Evolutionary conservation across 1,140 invertebrate species (phyloP), one percentile per base, ranked within the genome.

Genomic region (Lucilia cuprina): DNA sequence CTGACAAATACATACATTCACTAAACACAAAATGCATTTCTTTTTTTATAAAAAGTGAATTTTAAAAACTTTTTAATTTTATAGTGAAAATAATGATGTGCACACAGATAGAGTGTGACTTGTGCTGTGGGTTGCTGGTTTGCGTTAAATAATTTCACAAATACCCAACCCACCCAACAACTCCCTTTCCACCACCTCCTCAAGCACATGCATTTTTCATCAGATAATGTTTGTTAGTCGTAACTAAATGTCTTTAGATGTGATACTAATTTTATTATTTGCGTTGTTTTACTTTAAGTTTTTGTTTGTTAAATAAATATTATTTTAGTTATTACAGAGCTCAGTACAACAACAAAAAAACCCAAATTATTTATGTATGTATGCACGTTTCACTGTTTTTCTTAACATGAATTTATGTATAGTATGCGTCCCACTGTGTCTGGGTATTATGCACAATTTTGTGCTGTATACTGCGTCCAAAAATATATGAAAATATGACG

Each of bases 31-130:
- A n/a, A 60, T 60, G 55, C 55, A 60, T 17, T 78, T 41, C 17
- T n/a, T 14, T 78, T 78, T 47, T 47, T 9, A 35, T 41, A 34
- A 41, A 41, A 41, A 78, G 75, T 78, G 75, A 47, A 78, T 78
- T 78, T 78, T 14, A 78, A 78, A 78, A 78, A 19, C 2, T 78
- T 78, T 77, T 78, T 9, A 78, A 9, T 78, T 78, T 78, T 78
- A 19, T 41, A 41, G 75, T 41, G 75, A 41, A 78, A 78, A 78
- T 78, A 41, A 78, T 41, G 75, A 78, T 60, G 55, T 60, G 55
- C 55, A 17, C n/a, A 17, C n/a, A 60, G 13, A 17, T 30, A 30
- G 2, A 60, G 55, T n/a, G 14, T 60, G 13, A 17, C 5, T 60
- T 60, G n/a, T 41, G 55, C n/a, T 60, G 55, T 7, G 1, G 50